Conservation (phyloP, 2,888 invertebrate genomes). For the Adelognathus sp. region DNA sequence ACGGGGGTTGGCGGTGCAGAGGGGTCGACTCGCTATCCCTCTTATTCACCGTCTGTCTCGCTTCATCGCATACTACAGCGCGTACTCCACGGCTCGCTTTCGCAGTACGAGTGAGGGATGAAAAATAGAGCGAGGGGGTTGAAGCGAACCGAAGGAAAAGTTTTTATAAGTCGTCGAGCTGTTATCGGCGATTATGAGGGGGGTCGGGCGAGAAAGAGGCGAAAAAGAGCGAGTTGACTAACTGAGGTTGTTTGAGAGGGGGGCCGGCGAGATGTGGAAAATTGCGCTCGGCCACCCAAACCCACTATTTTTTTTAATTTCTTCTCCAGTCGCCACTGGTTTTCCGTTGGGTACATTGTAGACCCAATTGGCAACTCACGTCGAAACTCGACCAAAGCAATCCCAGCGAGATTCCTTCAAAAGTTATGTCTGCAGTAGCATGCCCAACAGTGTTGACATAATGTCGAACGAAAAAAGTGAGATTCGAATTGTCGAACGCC, state of each 20-base stretch:
- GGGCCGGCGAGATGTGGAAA: constrained; percentile 10
- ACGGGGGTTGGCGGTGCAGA: constrained; percentile 40
- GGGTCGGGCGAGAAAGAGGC: constrained; percentile 30
- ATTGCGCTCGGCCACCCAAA: background rate
- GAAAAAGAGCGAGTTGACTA: constrained; percentile 4
- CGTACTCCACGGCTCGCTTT: constrained; percentile 10
- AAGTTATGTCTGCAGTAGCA: background rate
- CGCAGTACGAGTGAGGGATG: constrained; percentile 44
- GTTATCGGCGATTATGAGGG: constrained; percentile 78
- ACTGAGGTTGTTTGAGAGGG: constrained; percentile 12
- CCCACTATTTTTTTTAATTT: constrained; percentile 34
- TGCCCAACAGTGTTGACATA: background rate
- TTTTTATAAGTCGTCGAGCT: constrained; percentile 77
- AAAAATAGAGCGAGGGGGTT: constrained; percentile 48
- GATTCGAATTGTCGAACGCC: background rate
- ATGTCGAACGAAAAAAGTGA: background rate
- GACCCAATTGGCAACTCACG: background rate
- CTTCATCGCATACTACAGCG: constrained; percentile 44
- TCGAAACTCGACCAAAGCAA: background rate
- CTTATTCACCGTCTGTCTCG: constrained; percentile 37
- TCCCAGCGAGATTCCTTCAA: background rate
- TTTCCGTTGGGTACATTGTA: background rate
- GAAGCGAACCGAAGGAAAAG: constrained; percentile 57
- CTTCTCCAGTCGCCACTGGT: background rate
- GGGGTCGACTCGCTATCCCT: constrained; percentile 50